A percentile compares a stretch with the other conserved stretches of the same genome.
phyloP scores from a whole-genome alignment of 2,888 invertebrate genomes.

The Campoplex nolae region DNA sequence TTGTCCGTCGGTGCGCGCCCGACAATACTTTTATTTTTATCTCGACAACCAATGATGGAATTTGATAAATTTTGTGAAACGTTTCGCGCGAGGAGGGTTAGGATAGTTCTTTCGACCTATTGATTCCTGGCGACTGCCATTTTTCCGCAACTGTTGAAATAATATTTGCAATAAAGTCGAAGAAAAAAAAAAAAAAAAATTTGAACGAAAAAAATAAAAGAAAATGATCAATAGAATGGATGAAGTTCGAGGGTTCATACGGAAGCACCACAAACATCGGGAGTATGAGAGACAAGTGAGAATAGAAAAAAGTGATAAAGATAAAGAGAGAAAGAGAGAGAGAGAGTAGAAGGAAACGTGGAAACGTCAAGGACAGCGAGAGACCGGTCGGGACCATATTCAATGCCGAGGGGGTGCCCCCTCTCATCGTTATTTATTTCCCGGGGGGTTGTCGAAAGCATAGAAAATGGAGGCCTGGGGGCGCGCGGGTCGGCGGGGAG shows the following conservation, averaged over 20 bases:
- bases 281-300: conserved; percentile 35
- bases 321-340: not conserved
- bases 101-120: too few species aligned
- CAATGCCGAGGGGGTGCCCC: conserved; percentile 34
- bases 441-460: conserved; percentile 52
- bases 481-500: conserved; percentile 13
- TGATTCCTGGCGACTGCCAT: too few species aligned
- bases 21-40: too few species aligned
- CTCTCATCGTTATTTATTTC: conserved; percentile 64
- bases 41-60: too few species aligned
- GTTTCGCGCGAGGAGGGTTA: not conserved
- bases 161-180: too few species aligned
- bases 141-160: too few species aligned
- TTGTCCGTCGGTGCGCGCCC: too few species aligned
- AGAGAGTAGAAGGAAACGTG: not conserved
- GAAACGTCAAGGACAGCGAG: conserved; percentile 50
- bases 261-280: conserved; percentile 22
- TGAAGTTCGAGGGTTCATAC: conserved; percentile 21
- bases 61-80: too few species aligned
- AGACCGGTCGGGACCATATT: not conserved
- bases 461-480: conserved; percentile 31
- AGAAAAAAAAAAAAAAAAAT: not conserved
- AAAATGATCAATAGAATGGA: conserved; percentile 40
- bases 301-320: conserved; percentile 3
- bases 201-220: not conserved